Evolutionary conservation across 2,888 invertebrate species (phyloP).

Genomic region (Zaprionus obscuricornis): DNA sequence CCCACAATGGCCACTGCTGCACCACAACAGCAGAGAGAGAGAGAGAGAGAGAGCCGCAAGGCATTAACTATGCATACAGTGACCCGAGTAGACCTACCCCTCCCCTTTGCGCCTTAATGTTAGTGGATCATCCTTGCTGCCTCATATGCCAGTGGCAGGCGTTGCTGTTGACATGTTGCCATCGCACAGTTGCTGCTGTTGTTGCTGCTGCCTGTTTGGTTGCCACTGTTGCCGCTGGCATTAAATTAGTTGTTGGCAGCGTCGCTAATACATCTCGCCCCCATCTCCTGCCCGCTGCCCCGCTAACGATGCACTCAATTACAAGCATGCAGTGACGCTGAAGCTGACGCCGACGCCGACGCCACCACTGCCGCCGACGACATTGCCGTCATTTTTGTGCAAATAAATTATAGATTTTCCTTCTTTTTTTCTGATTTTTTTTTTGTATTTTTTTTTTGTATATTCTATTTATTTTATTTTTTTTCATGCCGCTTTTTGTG

Average conservation of each 20-base stretch:
- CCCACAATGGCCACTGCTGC: slow-evolving; percentile 39
- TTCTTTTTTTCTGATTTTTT: slow-evolving; percentile 38
- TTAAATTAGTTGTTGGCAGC: slow-evolving; percentile 78
- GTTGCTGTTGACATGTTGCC: slow-evolving; percentile 76
- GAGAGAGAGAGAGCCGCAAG: slow-evolving; percentile 28
- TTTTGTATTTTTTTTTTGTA: slow-evolving; percentile 29
- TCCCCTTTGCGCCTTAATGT: neutral
- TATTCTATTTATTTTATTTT: slow-evolving; percentile 3
- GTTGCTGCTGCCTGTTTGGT: slow-evolving; percentile 26
- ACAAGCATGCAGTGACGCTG: slow-evolving; percentile 44
- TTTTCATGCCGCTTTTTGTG: slow-evolving; percentile 33
- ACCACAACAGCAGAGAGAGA: neutral
- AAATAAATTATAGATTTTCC: slow-evolving; percentile 73
- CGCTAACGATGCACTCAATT: slow-evolving; percentile 76
- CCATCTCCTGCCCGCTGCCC: slow-evolving; percentile 37
- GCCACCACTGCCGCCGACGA: slow-evolving; percentile 34
- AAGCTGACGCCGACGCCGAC: slow-evolving; percentile 36
- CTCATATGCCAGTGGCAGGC: slow-evolving; percentile 51
- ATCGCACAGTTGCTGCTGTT: slow-evolving; percentile 34
- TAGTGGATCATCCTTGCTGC: slow-evolving; percentile 49
- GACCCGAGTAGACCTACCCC: slow-evolving; percentile 1
- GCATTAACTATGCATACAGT: slow-evolving; percentile 65
- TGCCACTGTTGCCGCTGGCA: slow-evolving; percentile 63
- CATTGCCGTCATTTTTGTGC: slow-evolving; percentile 54
- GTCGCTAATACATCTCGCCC: slow-evolving; percentile 64